Conservation (phyloP, 2,797 vertebrate species). For the Pangasius macronema region DNA sequence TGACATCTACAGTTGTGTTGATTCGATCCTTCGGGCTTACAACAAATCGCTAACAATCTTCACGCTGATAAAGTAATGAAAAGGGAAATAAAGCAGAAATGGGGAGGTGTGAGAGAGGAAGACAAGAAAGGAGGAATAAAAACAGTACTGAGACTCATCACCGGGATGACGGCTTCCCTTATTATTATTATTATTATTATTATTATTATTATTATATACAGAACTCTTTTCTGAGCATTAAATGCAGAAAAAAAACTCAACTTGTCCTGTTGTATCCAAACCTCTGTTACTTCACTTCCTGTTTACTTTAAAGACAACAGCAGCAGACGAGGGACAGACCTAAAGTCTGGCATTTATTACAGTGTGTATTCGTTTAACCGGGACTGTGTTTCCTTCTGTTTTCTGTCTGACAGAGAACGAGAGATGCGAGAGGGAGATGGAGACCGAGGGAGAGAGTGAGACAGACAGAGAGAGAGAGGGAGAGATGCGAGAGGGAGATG, state of each 20-base stretch:
- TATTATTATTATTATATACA: neutral
- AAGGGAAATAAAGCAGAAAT: neutral
- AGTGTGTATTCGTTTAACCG: slow-evolving; percentile 13
- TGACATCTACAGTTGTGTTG: neutral
- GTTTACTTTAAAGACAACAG: neutral
- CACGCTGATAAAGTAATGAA: neutral
- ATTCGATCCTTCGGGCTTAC: neutral
- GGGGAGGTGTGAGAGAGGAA: neutral
- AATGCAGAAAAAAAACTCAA: neutral
- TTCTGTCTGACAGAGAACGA: neutral
- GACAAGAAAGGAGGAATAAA: neutral
- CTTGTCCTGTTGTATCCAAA: neutral
- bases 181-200: too few species aligned
- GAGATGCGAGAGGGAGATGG: neutral
- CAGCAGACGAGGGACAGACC: slow-evolving; percentile 4
- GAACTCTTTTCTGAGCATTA: neutral
- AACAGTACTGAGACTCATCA: neutral
- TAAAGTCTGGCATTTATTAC: slow-evolving; percentile 14
- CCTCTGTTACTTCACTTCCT: slow-evolving; percentile 15
- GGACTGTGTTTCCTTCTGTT: slow-evolving; percentile 25
- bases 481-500: too few species aligned
- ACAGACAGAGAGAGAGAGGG: neutral
- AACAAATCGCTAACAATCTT: slow-evolving; percentile 15
- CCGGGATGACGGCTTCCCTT: too few species aligned
- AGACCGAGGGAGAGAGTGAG: neutral